Conservation (phyloP, 2,113 vertebrate species). For the Calcarius ornatus region DNA sequence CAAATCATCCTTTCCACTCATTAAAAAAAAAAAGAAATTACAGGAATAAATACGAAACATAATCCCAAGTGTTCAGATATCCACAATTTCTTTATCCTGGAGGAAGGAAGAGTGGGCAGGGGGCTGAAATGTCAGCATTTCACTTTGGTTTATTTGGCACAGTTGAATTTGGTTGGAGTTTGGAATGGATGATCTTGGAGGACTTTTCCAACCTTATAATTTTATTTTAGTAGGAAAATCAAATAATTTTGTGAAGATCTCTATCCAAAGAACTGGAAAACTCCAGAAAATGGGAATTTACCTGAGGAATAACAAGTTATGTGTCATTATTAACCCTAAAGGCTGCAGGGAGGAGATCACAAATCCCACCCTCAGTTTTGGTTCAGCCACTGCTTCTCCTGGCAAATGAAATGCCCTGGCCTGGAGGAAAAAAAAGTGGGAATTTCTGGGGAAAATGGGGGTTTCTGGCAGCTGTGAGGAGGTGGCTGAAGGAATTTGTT, state of each 20-base stretch:
- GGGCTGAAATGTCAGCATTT: neutral
- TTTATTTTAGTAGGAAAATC: neutral
- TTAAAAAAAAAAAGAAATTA: neutral
- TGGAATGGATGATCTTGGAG: neutral
- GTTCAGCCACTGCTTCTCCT: neutral
- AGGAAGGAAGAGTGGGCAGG: neutral
- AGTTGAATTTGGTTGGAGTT: neutral
- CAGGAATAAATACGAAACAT: neutral
- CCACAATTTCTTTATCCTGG: neutral
- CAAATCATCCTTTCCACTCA: neutral
- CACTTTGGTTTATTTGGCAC: accelerated
- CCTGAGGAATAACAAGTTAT: neutral
- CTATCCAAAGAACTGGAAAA: accelerated
- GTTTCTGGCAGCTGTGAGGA: neutral
- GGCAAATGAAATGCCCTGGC: neutral
- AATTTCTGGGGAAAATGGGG: neutral
- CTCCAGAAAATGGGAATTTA: neutral
- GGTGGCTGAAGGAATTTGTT: slow-evolving; percentile 6
- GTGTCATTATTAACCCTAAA: neutral
- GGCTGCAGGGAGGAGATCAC: neutral
- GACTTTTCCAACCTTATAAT: neutral
- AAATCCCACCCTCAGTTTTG: neutral
- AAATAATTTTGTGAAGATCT: neutral
- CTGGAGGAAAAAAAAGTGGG: neutral
- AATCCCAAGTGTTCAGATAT: neutral